Base-by-base conservation (phyloP, 2,797 vertebrate species). In the Arctocebus calabarensis region DNA sequence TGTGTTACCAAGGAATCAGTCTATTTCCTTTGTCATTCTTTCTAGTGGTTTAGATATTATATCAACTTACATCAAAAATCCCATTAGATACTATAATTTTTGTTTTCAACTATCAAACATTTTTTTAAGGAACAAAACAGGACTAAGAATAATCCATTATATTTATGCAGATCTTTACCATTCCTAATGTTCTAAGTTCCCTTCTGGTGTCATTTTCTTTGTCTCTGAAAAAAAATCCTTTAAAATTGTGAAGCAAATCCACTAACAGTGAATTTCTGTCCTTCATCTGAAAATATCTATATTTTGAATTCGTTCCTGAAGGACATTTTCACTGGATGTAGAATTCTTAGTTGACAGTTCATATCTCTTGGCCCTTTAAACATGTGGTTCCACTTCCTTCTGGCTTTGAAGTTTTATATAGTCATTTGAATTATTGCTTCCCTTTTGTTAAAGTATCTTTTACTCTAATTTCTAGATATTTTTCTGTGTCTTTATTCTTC, bases 101-200 rank as follows among this genome's bases (percentile, higher is more conserved):
- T 85, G 45, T 82, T 78, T 84, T 59, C 55, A 55, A 52, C 7
- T 14, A 29, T 70, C 37, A 64, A 5, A 27, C 16, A 11, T 77
- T 68, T 90, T 82, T 89, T 83, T 32, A 83, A 88, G 79, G 82
- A 94, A 83, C 37, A 81, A 79, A 87, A 77, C 62, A 12, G 22
- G 22, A 25, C 14, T 62, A 25, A 86, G 48, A 77, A 57, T 68
- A 19, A 19, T 70, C 34, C 89, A 64, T 85, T 77, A 7, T 43
- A 34, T 79, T 92, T 79, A 79, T 34, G 25, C 40, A 59, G 29
- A 61, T 66, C 52, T 73, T 83, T 81, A 48, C 12, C 20, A 40
- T 81, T 90, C n/a, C 37, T 68, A 48, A 55, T 79, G 17, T 78
- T 73, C 27, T 84, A 16, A 87, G 29, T 81, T 94, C 14, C 25